Base-by-base conservation (phyloP, 2,888 invertebrate species). In the Apodemia duryi region DNA sequence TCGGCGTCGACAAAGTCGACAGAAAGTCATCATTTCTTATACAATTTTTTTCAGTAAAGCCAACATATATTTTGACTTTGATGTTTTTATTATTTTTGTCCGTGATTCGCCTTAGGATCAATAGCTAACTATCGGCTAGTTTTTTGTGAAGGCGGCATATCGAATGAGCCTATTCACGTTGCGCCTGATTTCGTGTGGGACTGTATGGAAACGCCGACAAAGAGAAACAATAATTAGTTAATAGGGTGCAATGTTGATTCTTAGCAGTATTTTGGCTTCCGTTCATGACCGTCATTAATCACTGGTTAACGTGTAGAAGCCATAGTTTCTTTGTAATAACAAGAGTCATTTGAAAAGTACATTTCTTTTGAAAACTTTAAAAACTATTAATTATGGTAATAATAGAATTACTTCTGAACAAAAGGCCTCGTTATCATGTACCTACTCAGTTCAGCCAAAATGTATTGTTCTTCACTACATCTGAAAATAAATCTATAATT, bases 1-100 rank as follows among this genome's bases (percentile, higher is more conserved):
- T 38, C 38, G 38, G 38, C 38, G 6, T 74, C 77, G 82, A 84
- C 87, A 89, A 88, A 89, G 88, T 87, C 82, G 84, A 82, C 84
- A 84, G 77, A 86, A 76, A 86, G 86, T 86, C 85, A 84, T 80
- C 82, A 81, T 85, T 84, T 83, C 86, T 84, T 83, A 84, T 81
- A 83, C 80, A 82, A 72, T 81, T 84, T 43, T 89, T 85, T 88
- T 84, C 75, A 73, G 68, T 71, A 81, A 81, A 78, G 75, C 86
- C 83, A 83, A 88, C 87, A 89, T 91, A 90, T 91, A 91, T 91
- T 91, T 91, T 91, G 91, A 91, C 91, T 88, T 84, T 89, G 91
- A 90, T 91, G 91, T 91, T 91, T 91, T 91, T 91, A 91, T 91
- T 90, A 91, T 88, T 91, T 91, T 88, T 89, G 91, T 90, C 80